Evolutionary conservation across 2,888 invertebrate genomes (phyloP), one percentile per base, ranked within the genome.

Genomic region (Syritta pipiens): DNA sequence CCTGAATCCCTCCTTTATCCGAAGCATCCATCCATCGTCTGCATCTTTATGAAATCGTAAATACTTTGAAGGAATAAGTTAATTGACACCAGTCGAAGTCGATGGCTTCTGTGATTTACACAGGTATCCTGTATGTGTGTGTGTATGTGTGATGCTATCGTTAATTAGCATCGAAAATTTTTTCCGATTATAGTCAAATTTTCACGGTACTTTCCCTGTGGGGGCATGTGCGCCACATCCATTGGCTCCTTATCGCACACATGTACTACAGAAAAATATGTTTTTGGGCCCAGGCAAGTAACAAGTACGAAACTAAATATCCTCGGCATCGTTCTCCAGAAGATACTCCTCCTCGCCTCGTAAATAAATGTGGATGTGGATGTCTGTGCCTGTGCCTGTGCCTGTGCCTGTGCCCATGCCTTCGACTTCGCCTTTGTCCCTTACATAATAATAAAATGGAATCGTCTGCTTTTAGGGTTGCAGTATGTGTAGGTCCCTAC

Each of bases 371-470:
- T n/a, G n/a, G n/a, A n/a, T n/a, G n/a, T n/a, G n/a, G n/a, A n/a
- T n/a, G n/a, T n/a, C n/a, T n/a, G n/a, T n/a, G n/a, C n/a, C n/a
- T n/a, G n/a, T n/a, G n/a, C n/a, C n/a, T n/a, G n/a, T 62, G 32
- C 28, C 24, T 55, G 55, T n/a, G 48, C n/a, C n/a, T n/a, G n/a
- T n/a, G n/a, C n/a, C n/a, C n/a, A n/a, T n/a, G n/a, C n/a, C n/a
- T n/a, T n/a, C n/a, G n/a, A n/a, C n/a, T n/a, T n/a, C n/a, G n/a
- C 49, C 72, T 57, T 72, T 72, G 72, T 72, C 72, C 63, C 62
- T 40, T 71, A 49, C 55, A 63, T 42, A 57, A 72, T 55, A 72
- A 72, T 42, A 57, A 63, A 51, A 62, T 48, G 30, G 40, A 63
- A 71, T 71, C 40, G 62, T 63, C 48, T 62, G 62, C 55, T 63